A percentile compares a stretch with the other conserved stretches of the same genome.
These are phyloP conservation scores for Macquaria australasica DNA, from an alignment of 2,113 vertebrate species.

Conservation along the genomic window DNA sequence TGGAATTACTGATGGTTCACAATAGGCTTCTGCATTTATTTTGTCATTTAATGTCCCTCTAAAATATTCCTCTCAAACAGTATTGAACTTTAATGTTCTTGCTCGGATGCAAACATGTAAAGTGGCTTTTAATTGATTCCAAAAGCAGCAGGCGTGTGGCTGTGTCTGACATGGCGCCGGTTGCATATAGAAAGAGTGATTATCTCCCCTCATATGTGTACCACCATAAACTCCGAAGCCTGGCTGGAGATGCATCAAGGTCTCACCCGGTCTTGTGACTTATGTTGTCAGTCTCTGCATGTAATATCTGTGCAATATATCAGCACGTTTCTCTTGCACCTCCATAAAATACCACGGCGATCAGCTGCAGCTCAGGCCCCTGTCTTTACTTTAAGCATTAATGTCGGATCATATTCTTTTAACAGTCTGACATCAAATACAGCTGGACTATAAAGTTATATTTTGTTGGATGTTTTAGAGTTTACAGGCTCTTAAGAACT, in stretches of 20 bases:
- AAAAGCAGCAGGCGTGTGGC: background rate
- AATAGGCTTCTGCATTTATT: background rate
- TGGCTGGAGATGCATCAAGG: conserved; percentile 22
- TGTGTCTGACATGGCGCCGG: conserved; percentile 2
- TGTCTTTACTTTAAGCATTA: background rate
- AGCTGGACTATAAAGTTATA: background rate
- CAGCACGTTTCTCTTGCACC: conserved; percentile 2
- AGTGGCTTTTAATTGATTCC: conserved; percentile 33
- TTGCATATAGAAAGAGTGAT: conserved; percentile 37
- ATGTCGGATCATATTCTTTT: background rate
- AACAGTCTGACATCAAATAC: conserved; percentile 23
- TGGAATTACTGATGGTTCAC: conserved; percentile 5
- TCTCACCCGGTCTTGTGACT: conserved; percentile 5
- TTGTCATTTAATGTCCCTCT: background rate
- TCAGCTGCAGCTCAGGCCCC: background rate
- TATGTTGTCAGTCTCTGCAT: conserved; percentile 5
- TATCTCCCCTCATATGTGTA: conserved; percentile 20
- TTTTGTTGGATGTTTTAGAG: conserved; percentile 8
- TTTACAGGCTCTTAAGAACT: conserved; percentile 16
- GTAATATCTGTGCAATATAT: background rate
- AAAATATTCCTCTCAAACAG: background rate
- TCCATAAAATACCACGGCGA: conserved; percentile 18
- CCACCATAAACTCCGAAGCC: conserved; percentile 13
- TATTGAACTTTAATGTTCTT: background rate
- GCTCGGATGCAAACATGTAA: background rate